phyloP scores from a whole-genome alignment of 2,797 vertebrate species.

The Trematomus bernacchii region DNA sequence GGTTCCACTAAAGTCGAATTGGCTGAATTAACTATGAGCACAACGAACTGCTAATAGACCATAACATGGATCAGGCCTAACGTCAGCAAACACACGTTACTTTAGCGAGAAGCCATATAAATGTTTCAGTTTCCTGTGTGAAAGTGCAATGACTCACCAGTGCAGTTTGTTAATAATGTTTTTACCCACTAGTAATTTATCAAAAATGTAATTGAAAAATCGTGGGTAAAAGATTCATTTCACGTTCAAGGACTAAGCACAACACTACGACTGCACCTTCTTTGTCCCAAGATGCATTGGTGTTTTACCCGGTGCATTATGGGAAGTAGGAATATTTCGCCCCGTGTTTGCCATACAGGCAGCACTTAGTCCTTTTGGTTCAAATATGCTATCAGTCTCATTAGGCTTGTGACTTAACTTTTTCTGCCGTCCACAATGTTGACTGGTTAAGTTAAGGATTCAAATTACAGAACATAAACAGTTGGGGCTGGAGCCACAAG shows the following conservation, averaged over 20 bases:
- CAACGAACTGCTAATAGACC: background rate
- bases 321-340: accelerated
- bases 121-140: background rate
- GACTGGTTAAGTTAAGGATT: background rate
- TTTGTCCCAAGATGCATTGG: constrained; percentile 85
- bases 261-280: constrained; percentile 68
- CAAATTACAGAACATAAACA: background rate
- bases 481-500: accelerated
- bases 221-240: constrained; percentile 46
- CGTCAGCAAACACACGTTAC: constrained; percentile 1
- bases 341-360: constrained; percentile 31
- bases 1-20: accelerated
- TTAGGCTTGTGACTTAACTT: too few species aligned
- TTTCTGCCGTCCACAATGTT: background rate
- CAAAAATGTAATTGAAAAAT: constrained; percentile 1
- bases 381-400: too few species aligned
- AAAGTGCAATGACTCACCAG: constrained; percentile 56
- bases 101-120: accelerated
- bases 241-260: constrained; percentile 42
- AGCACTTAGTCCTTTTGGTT: accelerated
- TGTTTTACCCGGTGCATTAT: constrained; percentile 18
- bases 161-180: background rate
- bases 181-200: background rate
- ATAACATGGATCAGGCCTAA: constrained; percentile 38
- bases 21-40: too few species aligned